phyloP scores from a whole-genome alignment of 1,140 invertebrate genomes.

The Papilio aristodemus region DNA sequence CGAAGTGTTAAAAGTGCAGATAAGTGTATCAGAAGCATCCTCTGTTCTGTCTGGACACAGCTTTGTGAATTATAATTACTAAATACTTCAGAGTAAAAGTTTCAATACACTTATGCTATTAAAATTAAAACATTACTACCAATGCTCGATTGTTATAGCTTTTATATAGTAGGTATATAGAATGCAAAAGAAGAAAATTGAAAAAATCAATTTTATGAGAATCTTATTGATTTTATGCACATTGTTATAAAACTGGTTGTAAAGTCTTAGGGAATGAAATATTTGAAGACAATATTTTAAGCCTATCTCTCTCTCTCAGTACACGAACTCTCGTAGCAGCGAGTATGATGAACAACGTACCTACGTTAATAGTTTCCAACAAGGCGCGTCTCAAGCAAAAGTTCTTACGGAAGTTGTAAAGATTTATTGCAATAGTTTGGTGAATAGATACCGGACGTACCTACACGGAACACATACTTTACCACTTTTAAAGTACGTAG shows the following conservation, averaged over 20 bases:
- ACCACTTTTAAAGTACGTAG: constrained; percentile 9
- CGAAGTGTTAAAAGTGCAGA: background rate
- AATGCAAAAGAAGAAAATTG: too few species aligned
- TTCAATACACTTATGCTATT: too few species aligned
- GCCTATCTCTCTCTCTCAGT: background rate
- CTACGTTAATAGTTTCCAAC: constrained; percentile 28
- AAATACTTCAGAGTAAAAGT: background rate
- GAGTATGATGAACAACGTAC: constrained; percentile 23
- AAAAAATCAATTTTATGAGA: too few species aligned
- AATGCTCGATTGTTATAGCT: too few species aligned
- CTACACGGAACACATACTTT: constrained; percentile 9
- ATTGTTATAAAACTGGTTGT: too few species aligned
- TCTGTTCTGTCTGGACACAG: background rate
- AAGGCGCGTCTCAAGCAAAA: constrained; percentile 24
- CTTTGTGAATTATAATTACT: background rate
- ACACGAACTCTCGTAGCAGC: background rate
- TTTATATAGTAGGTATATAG: too few species aligned
- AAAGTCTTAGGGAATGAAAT: too few species aligned
- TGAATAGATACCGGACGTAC: constrained; percentile 10
- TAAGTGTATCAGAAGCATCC: background rate
- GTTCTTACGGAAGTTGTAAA: constrained; percentile 25
- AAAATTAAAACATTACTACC: too few species aligned
- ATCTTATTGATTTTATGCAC: too few species aligned
- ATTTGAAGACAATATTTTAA: constrained; percentile 4
- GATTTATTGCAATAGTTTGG: constrained; percentile 28